Conservation (phyloP, 2,888 invertebrate species). For the Mythimna pallens region DNA sequence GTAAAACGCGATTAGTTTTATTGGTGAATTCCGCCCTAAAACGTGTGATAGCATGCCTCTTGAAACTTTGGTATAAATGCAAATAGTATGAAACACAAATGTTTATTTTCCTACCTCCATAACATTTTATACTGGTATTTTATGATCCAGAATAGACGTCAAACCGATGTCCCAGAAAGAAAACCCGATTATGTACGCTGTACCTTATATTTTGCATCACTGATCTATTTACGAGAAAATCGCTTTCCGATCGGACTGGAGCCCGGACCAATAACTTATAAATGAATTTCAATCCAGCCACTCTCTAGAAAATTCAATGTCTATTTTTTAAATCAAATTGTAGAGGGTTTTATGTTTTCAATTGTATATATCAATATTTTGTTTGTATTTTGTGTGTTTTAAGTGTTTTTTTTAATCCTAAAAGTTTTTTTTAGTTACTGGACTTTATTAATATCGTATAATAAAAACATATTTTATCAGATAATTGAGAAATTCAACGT, state of each 20-base stretch:
- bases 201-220: slow-evolving; percentile 34
- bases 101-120: not conserved
- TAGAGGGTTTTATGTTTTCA: not conserved
- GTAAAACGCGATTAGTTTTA: no score
- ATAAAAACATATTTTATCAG: no score
- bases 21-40: no score
- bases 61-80: no score
- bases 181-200: slow-evolving; percentile 26
- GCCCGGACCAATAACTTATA: slow-evolving; percentile 6
- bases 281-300: slow-evolving; percentile 12
- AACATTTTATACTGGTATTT: slow-evolving; percentile 8
- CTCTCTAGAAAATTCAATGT: not conserved
- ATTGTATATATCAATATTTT: not conserved
- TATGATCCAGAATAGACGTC: not conserved
- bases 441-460: no score
- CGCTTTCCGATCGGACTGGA: not conserved
- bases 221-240: slow-evolving; percentile 26
- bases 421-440: no score
- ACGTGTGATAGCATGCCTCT: no score
- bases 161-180: slow-evolving; percentile 6
- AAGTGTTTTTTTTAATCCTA: no score
- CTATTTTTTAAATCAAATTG: not conserved
- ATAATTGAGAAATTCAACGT: no score
- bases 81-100: not conserved
- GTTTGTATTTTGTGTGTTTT: not conserved